phyloP scores from a whole-genome alignment of 2,113 vertebrate species.

The Bos javanicus region DNA sequence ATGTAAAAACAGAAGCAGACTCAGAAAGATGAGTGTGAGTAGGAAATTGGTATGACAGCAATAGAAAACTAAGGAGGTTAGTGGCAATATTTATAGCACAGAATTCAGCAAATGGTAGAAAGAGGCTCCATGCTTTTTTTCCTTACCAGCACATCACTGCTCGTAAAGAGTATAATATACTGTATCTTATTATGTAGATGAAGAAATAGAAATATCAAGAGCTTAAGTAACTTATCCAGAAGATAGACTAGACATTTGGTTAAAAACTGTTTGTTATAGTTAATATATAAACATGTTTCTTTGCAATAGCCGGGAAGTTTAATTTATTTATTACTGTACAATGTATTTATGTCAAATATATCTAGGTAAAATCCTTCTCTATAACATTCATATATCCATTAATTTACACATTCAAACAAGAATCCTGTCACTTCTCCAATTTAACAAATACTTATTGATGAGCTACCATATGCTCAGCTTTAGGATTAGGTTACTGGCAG shows the following conservation, averaged over 20 bases:
- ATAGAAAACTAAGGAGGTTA: neutral
- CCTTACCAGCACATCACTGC: neutral
- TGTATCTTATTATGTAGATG: neutral
- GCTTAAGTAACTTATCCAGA: neutral
- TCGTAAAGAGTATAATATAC: neutral
- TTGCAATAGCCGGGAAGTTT: neutral
- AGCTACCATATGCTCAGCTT: neutral
- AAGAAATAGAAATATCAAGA: neutral
- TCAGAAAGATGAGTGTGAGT: neutral
- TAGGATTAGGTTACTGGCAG: neutral
- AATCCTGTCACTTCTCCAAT: neutral
- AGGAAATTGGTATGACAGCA: neutral
- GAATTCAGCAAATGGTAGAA: neutral
- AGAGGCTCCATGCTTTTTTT: neutral
- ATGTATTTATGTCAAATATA: neutral
- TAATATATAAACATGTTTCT: neutral
- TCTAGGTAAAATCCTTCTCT: neutral
- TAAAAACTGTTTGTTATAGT: neutral
- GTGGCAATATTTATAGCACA: neutral
- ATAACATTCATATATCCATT: neutral
- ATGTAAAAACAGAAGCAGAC: neutral
- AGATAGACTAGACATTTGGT: neutral
- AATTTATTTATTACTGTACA: neutral
- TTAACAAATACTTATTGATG: neutral
- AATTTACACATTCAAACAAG: neutral